phyloP scores from a whole-genome alignment of 1,140 invertebrate genomes.

The Mesaphorura yosii region DNA sequence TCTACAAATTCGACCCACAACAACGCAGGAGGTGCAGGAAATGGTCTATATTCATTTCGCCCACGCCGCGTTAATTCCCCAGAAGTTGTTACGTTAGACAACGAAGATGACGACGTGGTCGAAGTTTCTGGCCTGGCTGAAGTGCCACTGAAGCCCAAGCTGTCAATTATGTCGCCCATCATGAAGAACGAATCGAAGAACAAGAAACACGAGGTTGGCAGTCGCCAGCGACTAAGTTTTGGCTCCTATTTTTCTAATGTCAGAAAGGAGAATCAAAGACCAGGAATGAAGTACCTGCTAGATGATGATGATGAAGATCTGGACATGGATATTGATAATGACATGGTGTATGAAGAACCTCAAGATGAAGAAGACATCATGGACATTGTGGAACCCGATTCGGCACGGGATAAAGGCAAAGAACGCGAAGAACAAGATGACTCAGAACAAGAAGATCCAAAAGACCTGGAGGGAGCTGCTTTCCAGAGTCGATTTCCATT shows the following conservation, averaged over 20 bases:
- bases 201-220: not conserved
- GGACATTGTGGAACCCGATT: not conserved
- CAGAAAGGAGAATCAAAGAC: not conserved
- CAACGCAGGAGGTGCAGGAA: no score
- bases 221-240: conserved; percentile 1
- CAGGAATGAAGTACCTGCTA: not conserved
- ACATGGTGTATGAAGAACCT: not conserved
- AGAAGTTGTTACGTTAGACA: no score
- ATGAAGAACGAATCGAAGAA: conserved; percentile 16
- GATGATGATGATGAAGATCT: conserved; percentile 6
- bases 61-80: no score
- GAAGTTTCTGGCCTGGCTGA: no score
- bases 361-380: conserved; percentile 5
- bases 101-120: no score
- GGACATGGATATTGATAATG: conserved; percentile 9
- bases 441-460: conserved; percentile 40
- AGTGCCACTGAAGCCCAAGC: no score
- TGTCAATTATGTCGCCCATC: conserved; percentile 31
- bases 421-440: conserved; percentile 30
- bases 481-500: conserved; percentile 86
- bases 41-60: no score
- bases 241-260: conserved; percentile 2
- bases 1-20: no score
- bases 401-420: conserved; percentile 2
- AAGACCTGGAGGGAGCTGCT: conserved; percentile 70